Evolutionary conservation across 2,113 vertebrate genomes (phyloP), one percentile per base, ranked within the genome.

Genomic region (Daphoenositta chrysoptera): DNA sequence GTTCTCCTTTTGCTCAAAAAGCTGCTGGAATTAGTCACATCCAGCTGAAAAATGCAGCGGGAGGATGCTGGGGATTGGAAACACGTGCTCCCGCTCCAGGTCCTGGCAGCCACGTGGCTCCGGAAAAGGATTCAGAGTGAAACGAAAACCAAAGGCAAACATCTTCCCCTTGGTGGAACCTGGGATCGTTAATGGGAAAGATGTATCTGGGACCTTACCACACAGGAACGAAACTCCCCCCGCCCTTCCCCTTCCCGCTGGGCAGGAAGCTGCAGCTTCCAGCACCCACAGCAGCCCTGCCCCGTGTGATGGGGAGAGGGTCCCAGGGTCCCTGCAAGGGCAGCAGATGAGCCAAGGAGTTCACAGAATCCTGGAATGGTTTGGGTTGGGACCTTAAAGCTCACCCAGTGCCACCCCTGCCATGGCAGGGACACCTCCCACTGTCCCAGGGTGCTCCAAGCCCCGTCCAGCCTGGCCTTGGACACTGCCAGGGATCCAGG

Each of bases 121-220:
- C 45, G 21, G 76, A 4, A 21, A 27, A 9, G 50, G 4, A 20
- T 3, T 13, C 8, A 2, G 30, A 76, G 53, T 11, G 19, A 68
- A 94, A 27, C 1, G 0, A 7, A 73, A 83, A 33, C 56, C 17
- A 8, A 63, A 53, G 4, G 6, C 10, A 26, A 19, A 28, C 9
- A 1, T 17, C 47, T 40, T 92, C 42, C 22, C 47, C 7, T 33
- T 48, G 42, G 13, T 13, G 1, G 54, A 11, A 2, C 17, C 6
- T 0, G 37, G 13, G 17, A 0, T 30, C 6, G 0, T 5, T 14
- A 2, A 7, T 0, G 6, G 10, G 22, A 2, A 23, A 39, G n/a
- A 28, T 1, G 24, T 0, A 2, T 4, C 37, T 4, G 13, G 23
- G 35, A 2, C 7, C 5, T 44, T 13, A 2, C 1, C 13, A 28